Base-by-base conservation (phyloP, 2,113 vertebrate species). In the Sinocyclocheilus grahami region DNA sequence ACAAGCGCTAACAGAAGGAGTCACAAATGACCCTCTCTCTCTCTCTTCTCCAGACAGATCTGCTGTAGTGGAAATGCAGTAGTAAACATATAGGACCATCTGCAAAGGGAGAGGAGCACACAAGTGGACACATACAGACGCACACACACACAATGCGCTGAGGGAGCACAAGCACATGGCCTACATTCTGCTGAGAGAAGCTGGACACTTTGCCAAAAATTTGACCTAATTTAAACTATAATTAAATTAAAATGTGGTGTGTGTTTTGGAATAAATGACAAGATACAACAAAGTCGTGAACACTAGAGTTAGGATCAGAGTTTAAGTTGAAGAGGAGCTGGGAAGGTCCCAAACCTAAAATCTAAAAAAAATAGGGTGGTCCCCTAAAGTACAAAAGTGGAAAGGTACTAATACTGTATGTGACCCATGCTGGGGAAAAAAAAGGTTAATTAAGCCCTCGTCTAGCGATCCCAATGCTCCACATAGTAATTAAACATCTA, bases 131-230 rank as follows among this genome's bases (percentile, higher is more conserved):
- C 18, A 51, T 69, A 74, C 67, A 85, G 27, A 77, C 0, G 24
- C 86, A 22, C 18, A 88, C 48, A 88, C 48, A 53, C 86, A 92
- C 82, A 88, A 88, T 91, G 90, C 90, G 89, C 90, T 82, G 86
- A 88, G 84, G 86, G 91, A 30, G n/a, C 18, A 12, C 18, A 62
- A 30, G 24, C 62, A 82, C 39, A 82, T 51, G 80, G 14, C 39
- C 62, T 48, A 37, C 51, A 78, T 58, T 77, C 75, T 53, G 78
- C 24, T 78, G 20, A 39, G 20, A 14, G 18, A 79, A 30, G 20
- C 76, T 80, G 30, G 55, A 60, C 20, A 37, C 18, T 79, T 10
- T 81, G 60, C 6, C 78, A 42, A 46, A 63, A 39, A 37, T 16
- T 2, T 63, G 18, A 81, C 46, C 46, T 27, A 51, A 24, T 77